phyloP scores from a whole-genome alignment of 2,797 vertebrate species.

The Buphagus erythrorhynchus region DNA sequence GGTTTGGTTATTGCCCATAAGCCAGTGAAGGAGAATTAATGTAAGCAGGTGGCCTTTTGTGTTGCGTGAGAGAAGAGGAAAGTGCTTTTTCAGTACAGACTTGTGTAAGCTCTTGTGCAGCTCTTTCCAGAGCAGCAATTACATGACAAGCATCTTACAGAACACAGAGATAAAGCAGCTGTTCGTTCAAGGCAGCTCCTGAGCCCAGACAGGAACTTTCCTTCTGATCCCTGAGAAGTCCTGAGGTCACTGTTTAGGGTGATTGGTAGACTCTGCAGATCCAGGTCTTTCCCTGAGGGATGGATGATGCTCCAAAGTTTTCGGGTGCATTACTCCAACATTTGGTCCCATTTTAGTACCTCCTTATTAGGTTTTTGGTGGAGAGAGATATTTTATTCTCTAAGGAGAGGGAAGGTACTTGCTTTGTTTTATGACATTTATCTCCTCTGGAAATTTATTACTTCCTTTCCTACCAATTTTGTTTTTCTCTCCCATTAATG shows the following conservation, averaged over 20 bases:
- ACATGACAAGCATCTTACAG: not conserved
- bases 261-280: not conserved
- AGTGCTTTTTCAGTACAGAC: not conserved
- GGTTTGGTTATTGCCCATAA: not conserved
- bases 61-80: not conserved
- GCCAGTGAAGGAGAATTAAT: not conserved
- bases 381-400: not conserved
- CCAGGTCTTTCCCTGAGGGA: not conserved
- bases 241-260: not conserved
- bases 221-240: not conserved
- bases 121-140: not conserved
- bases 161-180: not conserved
- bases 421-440: not conserved
- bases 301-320: not conserved
- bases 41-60: not conserved
- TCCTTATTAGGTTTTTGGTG: not conserved
- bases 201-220: not conserved
- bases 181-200: not conserved
- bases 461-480: not conserved
- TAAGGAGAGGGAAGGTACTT: not conserved
- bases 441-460: not conserved
- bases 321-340: not conserved
- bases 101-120: fast-evolving
- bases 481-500: not conserved
- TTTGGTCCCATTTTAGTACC: not conserved